A percentile compares a stretch with the other conserved stretches of the same genome.
phyloP scores from a whole-genome alignment of 2,797 vertebrate species.

The Nothura maculosa region DNA sequence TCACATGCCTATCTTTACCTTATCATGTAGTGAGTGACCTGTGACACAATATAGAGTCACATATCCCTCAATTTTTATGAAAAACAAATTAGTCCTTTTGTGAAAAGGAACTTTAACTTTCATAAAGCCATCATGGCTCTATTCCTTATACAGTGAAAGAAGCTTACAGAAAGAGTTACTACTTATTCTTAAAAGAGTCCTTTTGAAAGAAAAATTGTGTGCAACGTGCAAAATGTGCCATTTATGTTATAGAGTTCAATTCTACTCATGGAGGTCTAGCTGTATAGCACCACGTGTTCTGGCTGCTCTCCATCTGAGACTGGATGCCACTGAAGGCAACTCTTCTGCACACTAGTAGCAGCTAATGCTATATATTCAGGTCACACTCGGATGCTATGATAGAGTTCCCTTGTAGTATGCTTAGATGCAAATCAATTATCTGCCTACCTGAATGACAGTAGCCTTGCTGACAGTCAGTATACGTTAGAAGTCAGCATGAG shows the following conservation, averaged over 20 bases:
- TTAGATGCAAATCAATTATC: conserved; percentile 59
- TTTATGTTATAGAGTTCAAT: background rate
- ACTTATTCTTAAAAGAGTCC: background rate
- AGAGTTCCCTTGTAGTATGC: background rate
- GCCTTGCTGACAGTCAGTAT: conserved; percentile 16
- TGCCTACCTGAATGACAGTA: conserved; percentile 34
- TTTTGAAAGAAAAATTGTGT: conserved; percentile 2
- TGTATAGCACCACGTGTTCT: background rate
- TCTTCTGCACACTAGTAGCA: background rate
- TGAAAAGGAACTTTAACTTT: background rate
- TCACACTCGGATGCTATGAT: conserved; percentile 7
- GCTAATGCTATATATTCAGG: conserved; percentile 6
- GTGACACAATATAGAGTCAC: background rate
- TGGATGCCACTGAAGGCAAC: background rate
- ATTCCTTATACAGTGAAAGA: background rate
- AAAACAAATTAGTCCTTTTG: background rate
- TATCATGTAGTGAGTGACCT: background rate
- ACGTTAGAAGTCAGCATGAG: conserved; percentile 51
- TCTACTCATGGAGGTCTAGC: background rate
- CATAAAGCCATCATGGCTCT: background rate
- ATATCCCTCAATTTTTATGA: background rate
- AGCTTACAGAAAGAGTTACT: background rate
- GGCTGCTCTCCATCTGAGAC: background rate
- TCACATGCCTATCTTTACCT: background rate
- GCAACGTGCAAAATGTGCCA: background rate